Conservation (phyloP, 2,888 invertebrate species). For the Holacanthella duospinosa region DNA sequence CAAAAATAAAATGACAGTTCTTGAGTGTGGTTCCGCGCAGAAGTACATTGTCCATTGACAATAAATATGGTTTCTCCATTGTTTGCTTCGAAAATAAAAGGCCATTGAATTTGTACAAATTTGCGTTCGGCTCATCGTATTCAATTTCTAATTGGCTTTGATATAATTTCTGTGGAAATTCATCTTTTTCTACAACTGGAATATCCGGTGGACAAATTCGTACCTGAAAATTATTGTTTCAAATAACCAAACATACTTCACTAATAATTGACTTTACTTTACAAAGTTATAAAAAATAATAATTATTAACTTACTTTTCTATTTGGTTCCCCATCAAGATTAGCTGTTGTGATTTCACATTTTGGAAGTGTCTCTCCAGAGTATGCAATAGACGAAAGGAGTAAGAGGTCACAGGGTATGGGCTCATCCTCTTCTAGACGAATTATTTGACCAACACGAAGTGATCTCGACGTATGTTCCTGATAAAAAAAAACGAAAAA, state of each 20-base stretch:
- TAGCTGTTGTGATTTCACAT: slow-evolving; percentile 70
- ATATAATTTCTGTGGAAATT: background rate
- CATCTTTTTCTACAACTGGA: background rate
- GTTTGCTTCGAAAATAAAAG: slow-evolving; percentile 2
- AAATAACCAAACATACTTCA: background rate
- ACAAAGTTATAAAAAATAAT: background rate
- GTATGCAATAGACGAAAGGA: slow-evolving; percentile 49
- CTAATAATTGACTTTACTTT: background rate
- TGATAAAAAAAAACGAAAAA: background rate
- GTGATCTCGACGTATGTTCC: background rate
- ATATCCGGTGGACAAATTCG: background rate
- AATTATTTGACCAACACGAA: background rate
- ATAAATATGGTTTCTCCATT: background rate
- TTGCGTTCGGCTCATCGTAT: slow-evolving; percentile 14
- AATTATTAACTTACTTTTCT: slow-evolving; percentile 56
- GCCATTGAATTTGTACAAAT: slow-evolving; percentile 16
- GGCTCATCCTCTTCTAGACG: slow-evolving; percentile 57
- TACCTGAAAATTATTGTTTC: background rate
- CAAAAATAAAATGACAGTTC: slow-evolving; percentile 90
- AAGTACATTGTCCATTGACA: slow-evolving; percentile 57
- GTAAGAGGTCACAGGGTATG: slow-evolving; percentile 68
- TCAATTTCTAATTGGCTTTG: slow-evolving; percentile 4
- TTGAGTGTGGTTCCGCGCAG: slow-evolving; percentile 80
- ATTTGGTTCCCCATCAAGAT: slow-evolving; percentile 73
- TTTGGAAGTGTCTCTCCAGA: background rate